Percentiles rank a stretch among this genome's conserved stretches.
Conservation (phyloP, 2,113 vertebrate genomes). For the Dolichotis patagonum region DNA sequence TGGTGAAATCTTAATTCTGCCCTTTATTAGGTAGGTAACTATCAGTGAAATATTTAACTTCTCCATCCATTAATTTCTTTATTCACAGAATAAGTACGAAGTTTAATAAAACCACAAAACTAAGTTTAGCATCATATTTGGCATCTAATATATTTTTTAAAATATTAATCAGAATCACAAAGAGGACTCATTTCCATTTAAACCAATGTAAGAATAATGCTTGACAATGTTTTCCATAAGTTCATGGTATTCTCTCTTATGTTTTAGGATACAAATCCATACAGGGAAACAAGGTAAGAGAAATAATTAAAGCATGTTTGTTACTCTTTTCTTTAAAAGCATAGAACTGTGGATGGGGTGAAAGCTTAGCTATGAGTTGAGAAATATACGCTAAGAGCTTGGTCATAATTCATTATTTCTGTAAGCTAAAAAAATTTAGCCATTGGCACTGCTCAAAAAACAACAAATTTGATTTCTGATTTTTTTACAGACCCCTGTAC, state of each 20-base stretch:
- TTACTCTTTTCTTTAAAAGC: not conserved
- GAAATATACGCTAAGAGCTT: not conserved
- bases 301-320: not conserved
- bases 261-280: constrained; percentile 61
- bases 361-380: not conserved
- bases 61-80: not conserved
- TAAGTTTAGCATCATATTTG: not conserved
- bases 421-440: not conserved
- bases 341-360: fast-evolving
- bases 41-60: not conserved
- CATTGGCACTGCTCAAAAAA: no score
- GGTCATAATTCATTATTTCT: not conserved
- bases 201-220: not conserved
- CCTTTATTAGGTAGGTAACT: not conserved
- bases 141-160: not conserved
- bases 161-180: not conserved
- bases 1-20: not conserved
- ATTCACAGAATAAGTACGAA: not conserved
- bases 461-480: not conserved
- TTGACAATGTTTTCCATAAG: not conserved
- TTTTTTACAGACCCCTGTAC: constrained; percentile 67
- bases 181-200: not conserved
- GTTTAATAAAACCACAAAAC: not conserved
- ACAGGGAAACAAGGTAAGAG: constrained; percentile 63
- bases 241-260: constrained; percentile 21